Percentiles rank a stretch among this genome's conserved stretches.
These are phyloP conservation scores for Netelia inedita DNA, from an alignment of 2,888 invertebrate species.

Conservation along the genomic window DNA sequence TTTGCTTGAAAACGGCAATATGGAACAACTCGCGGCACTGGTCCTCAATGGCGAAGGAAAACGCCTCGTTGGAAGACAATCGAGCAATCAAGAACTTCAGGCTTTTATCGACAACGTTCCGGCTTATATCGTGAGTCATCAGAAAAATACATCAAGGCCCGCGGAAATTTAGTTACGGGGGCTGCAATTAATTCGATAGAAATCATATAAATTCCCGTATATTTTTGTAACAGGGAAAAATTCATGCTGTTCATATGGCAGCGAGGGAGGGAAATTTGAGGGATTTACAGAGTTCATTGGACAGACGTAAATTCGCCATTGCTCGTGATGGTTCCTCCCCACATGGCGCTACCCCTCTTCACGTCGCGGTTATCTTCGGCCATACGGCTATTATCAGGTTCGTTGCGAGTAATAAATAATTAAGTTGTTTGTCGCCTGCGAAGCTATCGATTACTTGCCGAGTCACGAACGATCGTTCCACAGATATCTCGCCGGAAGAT, in stretches of 20 bases:
- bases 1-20: constrained; percentile 91
- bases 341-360: constrained; percentile 94
- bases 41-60: constrained; percentile 96
- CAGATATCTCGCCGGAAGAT: constrained; percentile 90
- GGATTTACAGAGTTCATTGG: constrained; percentile 93
- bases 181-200: too few relatives aligned
- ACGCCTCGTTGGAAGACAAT: constrained; percentile 89
- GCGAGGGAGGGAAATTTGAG: constrained; percentile 94
- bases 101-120: constrained; percentile 95
- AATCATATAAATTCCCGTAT: not conserved
- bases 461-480: constrained; percentile 61
- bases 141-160: not conserved
- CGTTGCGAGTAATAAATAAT: not conserved
- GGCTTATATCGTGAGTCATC: constrained; percentile 90
- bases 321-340: constrained; percentile 94
- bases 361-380: constrained; percentile 94
- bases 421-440: not conserved
- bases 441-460: not conserved
- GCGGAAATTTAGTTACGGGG: not conserved
- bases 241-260: constrained; percentile 94
- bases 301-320: constrained; percentile 95
- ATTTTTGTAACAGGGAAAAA: constrained; percentile 90
- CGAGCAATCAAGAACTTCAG: constrained; percentile 92
- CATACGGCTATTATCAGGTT: constrained; percentile 88
- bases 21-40: constrained; percentile 95